Evolutionary conservation across 2,888 invertebrate species (phyloP).

Genomic region (Deroplatys truncata): DNA sequence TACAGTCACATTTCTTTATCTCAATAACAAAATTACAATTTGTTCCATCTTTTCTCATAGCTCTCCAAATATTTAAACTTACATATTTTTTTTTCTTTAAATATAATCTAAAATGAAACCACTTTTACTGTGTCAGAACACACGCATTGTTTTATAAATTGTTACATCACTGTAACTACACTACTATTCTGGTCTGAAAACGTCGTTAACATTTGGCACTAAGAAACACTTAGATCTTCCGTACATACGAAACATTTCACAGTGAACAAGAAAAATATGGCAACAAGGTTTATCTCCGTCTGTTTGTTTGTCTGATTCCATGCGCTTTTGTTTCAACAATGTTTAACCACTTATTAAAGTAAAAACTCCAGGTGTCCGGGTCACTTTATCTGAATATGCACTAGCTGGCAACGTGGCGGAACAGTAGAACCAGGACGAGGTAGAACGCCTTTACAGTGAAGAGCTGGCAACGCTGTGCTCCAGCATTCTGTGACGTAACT

Average conservation of each 20-base stretch:
- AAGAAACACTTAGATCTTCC: neutral
- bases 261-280: neutral
- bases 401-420: slow-evolving; percentile 3
- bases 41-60: neutral
- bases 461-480: neutral
- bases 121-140: neutral
- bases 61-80: neutral
- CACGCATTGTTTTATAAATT: neutral
- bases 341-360: too few species aligned
- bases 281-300: neutral
- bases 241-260: neutral
- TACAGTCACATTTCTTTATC: neutral
- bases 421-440: neutral
- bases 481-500: neutral
- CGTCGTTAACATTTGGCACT: neutral
- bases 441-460: neutral
- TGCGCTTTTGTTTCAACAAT: neutral
- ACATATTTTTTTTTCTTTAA: neutral
- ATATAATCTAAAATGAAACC: neutral
- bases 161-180: neutral
- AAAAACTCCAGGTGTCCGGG: too few species aligned
- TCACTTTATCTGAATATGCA: neutral
- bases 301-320: neutral
- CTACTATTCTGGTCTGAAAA: neutral
- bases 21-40: neutral